Evolutionary conservation across 2,888 invertebrate genomes (phyloP).

Genomic region (Heliconius aoede): DNA sequence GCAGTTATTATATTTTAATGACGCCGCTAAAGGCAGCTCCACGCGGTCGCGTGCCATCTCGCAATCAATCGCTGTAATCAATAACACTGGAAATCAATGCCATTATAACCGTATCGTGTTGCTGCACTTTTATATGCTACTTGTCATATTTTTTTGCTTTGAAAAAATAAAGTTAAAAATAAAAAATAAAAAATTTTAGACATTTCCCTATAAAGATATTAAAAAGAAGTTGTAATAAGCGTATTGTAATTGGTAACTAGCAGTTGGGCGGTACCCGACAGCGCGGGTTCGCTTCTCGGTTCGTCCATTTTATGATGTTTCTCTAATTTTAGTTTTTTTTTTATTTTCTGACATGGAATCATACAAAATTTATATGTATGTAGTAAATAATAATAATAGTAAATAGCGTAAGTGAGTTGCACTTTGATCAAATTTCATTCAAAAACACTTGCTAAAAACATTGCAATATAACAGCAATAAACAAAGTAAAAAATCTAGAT

Average conservation of each 20-base stretch:
- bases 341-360: too few species aligned
- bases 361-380: too few species aligned
- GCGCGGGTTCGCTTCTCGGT: too few species aligned
- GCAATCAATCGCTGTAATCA: conserved; percentile 78
- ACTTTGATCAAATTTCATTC: background rate
- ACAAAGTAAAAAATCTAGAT: background rate
- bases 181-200: too few species aligned
- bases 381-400: too few species aligned
- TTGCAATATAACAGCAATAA: background rate
- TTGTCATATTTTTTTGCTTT: background rate
- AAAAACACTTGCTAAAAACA: background rate
- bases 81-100: conserved; percentile 80
- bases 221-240: too few species aligned
- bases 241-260: background rate
- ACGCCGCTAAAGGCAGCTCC: conserved; percentile 45
- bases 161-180: too few species aligned
- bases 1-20: conserved; percentile 42
- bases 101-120: conserved; percentile 59
- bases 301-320: too few species aligned
- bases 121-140: conserved; percentile 16
- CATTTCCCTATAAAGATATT: too few species aligned
- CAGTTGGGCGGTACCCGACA: background rate
- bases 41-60: conserved; percentile 64
- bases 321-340: too few species aligned
- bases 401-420: too few species aligned